These are phyloP conservation scores for Phoebastria nigripes DNA, from an alignment of 2,797 vertebrate genomes.

Conservation along the genomic window DNA sequence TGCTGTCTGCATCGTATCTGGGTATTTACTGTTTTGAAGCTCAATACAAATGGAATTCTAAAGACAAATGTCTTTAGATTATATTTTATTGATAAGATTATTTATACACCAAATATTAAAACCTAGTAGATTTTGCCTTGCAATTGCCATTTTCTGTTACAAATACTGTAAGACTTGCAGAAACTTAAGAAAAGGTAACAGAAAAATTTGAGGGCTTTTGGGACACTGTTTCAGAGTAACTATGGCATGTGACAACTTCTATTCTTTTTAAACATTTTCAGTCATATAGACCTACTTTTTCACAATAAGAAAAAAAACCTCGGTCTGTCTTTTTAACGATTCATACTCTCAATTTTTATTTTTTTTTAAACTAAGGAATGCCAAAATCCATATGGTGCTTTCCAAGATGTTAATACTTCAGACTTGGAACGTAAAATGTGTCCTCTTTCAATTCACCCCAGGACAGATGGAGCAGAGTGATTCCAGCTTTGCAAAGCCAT, in stretches of 20 bases:
- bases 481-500: neutral
- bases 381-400: conserved; percentile 1
- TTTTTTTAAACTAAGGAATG: neutral
- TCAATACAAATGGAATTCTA: neutral
- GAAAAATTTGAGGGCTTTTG: neutral
- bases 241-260: neutral
- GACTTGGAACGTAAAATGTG: neutral
- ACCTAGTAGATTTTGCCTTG: neutral
- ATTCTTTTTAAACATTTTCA: neutral
- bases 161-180: neutral
- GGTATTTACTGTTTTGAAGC: neutral
- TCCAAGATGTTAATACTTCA: neutral
- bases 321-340: neutral
- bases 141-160: neutral
- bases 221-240: neutral
- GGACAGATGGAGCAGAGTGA: conserved; percentile 3
- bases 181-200: neutral
- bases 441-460: neutral
- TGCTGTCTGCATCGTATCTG: neutral
- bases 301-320: neutral
- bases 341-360: rapidly evolving
- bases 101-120: neutral
- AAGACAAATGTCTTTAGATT: neutral
- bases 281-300: neutral
- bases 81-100: neutral